Conservation (phyloP, 2,113 vertebrate species). For the Paradisaea rubra region DNA sequence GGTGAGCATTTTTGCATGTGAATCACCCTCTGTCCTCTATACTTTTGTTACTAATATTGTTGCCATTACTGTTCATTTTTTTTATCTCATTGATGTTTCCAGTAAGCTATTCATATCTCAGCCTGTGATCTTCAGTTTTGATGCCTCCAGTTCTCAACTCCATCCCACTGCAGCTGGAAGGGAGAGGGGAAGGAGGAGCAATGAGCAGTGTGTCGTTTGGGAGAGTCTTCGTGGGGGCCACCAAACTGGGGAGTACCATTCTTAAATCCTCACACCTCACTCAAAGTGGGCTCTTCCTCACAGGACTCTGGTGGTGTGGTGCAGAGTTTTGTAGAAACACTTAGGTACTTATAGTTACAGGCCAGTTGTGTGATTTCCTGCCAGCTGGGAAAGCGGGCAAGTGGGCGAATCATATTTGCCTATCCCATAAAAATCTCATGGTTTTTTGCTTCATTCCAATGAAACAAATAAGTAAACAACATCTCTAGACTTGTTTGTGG, state of each 20-base stretch:
- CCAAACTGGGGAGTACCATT: not conserved
- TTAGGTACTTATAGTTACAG: not conserved
- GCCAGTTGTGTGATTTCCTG: not conserved
- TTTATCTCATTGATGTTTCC: not conserved
- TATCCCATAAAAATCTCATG: not conserved
- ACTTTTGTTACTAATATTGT: not conserved
- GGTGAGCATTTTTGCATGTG: not conserved
- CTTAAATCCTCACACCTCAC: not conserved
- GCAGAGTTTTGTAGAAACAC: not conserved
- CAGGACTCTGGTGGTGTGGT: not conserved
- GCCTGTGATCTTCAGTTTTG: not conserved
- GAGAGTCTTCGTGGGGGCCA: not conserved
- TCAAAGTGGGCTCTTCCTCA: not conserved
- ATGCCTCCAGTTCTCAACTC: not conserved
- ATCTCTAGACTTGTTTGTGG: not conserved
- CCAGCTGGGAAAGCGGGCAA: not conserved
- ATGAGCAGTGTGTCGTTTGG: not conserved
- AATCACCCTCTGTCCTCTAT: not conserved
- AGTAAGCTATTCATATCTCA: not conserved
- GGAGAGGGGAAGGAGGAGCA: not conserved
- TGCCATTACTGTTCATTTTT: not conserved
- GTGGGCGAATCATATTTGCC: not conserved
- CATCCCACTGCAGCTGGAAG: accelerated
- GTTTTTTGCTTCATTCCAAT: not conserved
- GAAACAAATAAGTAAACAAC: not conserved